phyloP scores from a whole-genome alignment of 2,113 vertebrate genomes.

The Charina bottae region DNA sequence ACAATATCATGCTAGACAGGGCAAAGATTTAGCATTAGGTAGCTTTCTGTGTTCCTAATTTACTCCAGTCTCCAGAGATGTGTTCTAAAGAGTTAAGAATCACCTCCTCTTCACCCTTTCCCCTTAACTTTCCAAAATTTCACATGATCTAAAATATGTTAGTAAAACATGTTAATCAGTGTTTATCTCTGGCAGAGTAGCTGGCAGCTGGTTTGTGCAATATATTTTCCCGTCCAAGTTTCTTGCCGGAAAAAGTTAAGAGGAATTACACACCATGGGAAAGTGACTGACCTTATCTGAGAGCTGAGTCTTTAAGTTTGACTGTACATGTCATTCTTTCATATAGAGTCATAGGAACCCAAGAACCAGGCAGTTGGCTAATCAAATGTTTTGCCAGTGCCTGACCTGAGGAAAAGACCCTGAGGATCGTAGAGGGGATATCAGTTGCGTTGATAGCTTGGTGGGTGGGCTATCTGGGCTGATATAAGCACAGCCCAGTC shows the following conservation, averaged over 20 bases:
- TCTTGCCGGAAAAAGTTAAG: neutral
- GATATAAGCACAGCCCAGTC: conserved; percentile 16
- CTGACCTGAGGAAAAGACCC: neutral
- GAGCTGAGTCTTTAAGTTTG: no score
- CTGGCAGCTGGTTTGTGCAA: neutral
- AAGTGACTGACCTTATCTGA: neutral
- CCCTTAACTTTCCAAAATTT: neutral
- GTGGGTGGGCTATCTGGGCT: neutral
- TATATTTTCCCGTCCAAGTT: neutral
- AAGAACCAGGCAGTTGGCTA: neutral
- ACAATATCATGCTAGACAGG: no score
- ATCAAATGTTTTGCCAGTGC: neutral
- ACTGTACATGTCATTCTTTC: neutral
- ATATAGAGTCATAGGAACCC: neutral
- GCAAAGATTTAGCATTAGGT: no score
- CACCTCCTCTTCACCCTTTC: neutral
- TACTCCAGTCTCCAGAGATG: no score
- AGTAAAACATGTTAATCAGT: neutral
- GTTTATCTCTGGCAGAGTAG: neutral
- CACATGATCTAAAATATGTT: neutral
- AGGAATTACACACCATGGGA: neutral
- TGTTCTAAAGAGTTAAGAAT: neutral
- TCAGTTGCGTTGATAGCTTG: neutral
- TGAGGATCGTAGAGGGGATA: neutral
- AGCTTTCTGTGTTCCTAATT: no score